Conservation (phyloP, 2,888 invertebrate species). For the Bellardia pandia region DNA sequence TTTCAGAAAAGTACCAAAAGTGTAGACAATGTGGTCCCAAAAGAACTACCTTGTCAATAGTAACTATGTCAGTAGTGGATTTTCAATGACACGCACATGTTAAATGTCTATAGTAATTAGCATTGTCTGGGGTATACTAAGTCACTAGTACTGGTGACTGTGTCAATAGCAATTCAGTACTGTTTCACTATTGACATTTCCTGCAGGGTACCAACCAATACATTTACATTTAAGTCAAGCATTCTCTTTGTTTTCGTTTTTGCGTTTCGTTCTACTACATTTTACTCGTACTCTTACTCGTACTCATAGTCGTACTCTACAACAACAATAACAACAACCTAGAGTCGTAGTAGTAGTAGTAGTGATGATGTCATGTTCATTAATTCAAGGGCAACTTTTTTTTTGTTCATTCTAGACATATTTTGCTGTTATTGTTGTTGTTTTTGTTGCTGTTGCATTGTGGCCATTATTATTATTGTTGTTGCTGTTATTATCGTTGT, state of each 20-base stretch:
- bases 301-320: background rate
- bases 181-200: no score
- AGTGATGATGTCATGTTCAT: slow-evolving; percentile 73
- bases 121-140: no score
- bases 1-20: no score
- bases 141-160: no score
- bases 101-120: no score
- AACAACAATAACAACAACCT: background rate
- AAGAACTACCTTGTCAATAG: no score
- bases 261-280: slow-evolving; percentile 11
- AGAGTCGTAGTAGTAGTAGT: slow-evolving; percentile 26
- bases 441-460: slow-evolving; percentile 18
- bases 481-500: slow-evolving; percentile 20
- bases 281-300: background rate
- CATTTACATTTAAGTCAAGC: slow-evolving; percentile 5
- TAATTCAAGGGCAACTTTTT: slow-evolving; percentile 71
- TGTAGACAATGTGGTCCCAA: no score
- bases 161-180: no score
- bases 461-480: slow-evolving; percentile 12
- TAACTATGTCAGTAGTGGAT: no score
- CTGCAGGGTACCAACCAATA: no score
- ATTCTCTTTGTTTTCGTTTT: background rate
- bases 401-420: slow-evolving; percentile 64
- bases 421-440: slow-evolving; percentile 30
- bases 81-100: no score